Base-by-base conservation (phyloP, 2,888 invertebrate genomes). In the Drymonia ruficornis region DNA sequence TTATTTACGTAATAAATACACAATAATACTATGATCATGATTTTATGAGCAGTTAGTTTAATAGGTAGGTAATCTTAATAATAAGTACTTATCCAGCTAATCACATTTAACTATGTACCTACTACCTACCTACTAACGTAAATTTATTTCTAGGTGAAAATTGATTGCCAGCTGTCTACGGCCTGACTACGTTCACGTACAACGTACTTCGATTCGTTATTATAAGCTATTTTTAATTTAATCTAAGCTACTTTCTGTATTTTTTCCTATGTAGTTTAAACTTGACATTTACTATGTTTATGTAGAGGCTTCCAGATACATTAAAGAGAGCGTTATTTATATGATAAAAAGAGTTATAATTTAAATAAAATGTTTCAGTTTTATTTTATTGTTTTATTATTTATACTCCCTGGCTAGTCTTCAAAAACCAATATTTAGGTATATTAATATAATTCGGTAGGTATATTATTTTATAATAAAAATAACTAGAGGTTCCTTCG, bases 241-340 rank as follows among this genome's bases (percentile, higher is more conserved):
- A 42, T 46, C 38, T 68, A 70, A 72, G 71, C 69, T 61, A 57
- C 57, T 54, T 72, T 76, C 65, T 76, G 67, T 81, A 80, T 72
- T 79, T 70, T 78, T 75, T 73, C 67, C 66, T 77, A 70, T 68
- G 72, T 68, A 53, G 74, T 64, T n/a, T 72, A 69, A 45, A 77
- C 69, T 64, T 73, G 66, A 76, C 66, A 77, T 75, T 78, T 79
- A 78, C 71, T 78, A 76, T 83, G 80, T 84, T 84, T 84, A 83
- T 83, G 86, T 91, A 91, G 91, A 91, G 91, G 91, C 91, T 92
- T 92, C 91, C 91, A 91, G 77, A 86, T 87, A 83, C 71, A 79
- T 81, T 79, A 82, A 88, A 84, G 62, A 89, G 83, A 90, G 79
- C 84, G 81, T 88, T 89, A 91, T 90, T 87, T 91, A 90, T 88